Evolutionary conservation across 2,888 invertebrate species (phyloP), one percentile per base, ranked within the genome.

Genomic region (Cremastinae sp.): DNA sequence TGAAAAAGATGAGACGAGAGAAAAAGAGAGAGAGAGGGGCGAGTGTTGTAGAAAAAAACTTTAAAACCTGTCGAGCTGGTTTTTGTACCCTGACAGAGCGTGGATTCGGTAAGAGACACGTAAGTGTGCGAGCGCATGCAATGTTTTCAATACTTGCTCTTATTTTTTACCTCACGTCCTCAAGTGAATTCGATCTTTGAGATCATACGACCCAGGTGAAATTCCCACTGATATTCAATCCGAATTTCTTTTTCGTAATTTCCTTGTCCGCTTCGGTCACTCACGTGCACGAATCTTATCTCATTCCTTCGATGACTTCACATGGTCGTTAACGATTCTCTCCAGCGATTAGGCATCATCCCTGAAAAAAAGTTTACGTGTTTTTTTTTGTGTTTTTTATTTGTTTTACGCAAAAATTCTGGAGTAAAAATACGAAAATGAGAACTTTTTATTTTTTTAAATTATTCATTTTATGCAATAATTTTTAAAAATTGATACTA

Each of bases 51-150:
- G 28, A 55, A 78, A 73, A 51, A 76, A 79, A 75, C 77, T 84
- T 85, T 84, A 83, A 85, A 85, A 85, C 85, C 83, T 80, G 85
- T 83, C 78, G 78, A 78, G 83, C 76, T 75, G 77, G 83, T 85
- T 85, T 80, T 82, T 75, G 53, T 74, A 14, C 39, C 59, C 39
- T 47, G 68, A 41, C 22, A 35, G 51, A 70, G 45, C n/a, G 64
- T 66, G 18, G 65, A 73, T 61, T 64, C 16, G 16, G 65, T 53
- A 53, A 65, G 53, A 65, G 53, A n/a, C 20, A 14, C 39, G 51
- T 22, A 39, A 16, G 18, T 35, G 59, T 20, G 45, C 56, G 43
- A 22, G 20, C 41, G 68, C 16, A 43, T 20, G 20, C 51, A 53
- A 65, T 41, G 53, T 65, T 65, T 65, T 39, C 18, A 4, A 49